A percentile compares a stretch with the other conserved stretches of the same genome.
Evolutionary conservation across 2,888 invertebrate genomes (phyloP).

Genomic region (Carcina quercana): DNA sequence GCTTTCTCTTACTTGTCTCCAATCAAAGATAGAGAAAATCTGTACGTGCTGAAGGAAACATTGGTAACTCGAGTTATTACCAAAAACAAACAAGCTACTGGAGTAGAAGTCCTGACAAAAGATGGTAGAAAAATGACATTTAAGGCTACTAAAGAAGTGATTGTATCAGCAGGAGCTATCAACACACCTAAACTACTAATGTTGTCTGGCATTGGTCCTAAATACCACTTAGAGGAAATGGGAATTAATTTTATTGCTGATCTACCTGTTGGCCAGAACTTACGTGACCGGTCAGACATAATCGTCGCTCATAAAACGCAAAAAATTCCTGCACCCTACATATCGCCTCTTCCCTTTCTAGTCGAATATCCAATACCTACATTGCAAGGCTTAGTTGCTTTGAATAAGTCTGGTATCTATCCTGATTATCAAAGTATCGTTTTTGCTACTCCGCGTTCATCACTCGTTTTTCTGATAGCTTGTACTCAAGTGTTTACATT

Average conservation of each 20-base stretch:
- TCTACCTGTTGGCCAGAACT: slow-evolving; percentile 38
- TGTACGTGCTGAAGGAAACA: slow-evolving; percentile 51
- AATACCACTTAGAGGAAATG: slow-evolving; percentile 29
- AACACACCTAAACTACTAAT: slow-evolving; percentile 43
- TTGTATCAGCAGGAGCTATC: slow-evolving; percentile 42
- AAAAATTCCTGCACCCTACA: slow-evolving; percentile 25
- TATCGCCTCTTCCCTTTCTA: slow-evolving; percentile 24
- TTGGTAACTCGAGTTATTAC: slow-evolving; percentile 61
- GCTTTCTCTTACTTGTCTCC: slow-evolving; percentile 57
- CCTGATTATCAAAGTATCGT: slow-evolving; percentile 46
- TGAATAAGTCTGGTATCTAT: slow-evolving; percentile 67
- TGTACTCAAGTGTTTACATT: slow-evolving; percentile 17
- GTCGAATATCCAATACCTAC: slow-evolving; percentile 4
- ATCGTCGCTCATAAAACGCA: slow-evolving; percentile 24
- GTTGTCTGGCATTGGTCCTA: slow-evolving; percentile 46
- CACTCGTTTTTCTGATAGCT: slow-evolving; percentile 12
- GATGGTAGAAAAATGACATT: slow-evolving; percentile 20
- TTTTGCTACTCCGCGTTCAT: slow-evolving; percentile 21
- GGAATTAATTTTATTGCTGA: slow-evolving; percentile 27
- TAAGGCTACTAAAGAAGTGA: slow-evolving; percentile 31
- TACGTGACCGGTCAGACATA: slow-evolving; percentile 40
- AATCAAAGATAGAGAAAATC: slow-evolving; percentile 31
- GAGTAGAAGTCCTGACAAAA: slow-evolving; percentile 39
- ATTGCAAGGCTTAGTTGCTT: slow-evolving; percentile 53
- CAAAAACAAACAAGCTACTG: slow-evolving; percentile 23